Percentiles rank a stretch among this genome's conserved stretches.
These are phyloP conservation scores for Rostratula benghalensis DNA, from an alignment of 2,113 vertebrate genomes.

Conservation along the genomic window DNA sequence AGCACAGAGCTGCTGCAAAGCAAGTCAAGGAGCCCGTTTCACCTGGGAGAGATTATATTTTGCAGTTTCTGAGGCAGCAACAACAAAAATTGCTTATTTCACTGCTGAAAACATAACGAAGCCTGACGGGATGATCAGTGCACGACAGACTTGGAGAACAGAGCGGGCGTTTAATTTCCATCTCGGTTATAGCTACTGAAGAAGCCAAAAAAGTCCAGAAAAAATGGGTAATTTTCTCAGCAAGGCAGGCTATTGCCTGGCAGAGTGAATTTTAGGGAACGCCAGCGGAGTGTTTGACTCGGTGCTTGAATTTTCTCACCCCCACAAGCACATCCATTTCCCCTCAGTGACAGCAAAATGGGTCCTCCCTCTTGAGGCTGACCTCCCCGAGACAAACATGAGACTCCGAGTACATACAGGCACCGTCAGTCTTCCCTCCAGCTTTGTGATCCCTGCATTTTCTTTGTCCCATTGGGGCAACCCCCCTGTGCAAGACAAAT, in stretches of 20 bases:
- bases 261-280: background rate
- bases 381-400: background rate
- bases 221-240: background rate
- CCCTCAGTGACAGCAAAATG: slow-evolving; percentile 24
- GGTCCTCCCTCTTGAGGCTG: slow-evolving; percentile 20
- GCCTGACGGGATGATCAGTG: background rate
- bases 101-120: background rate
- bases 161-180: background rate
- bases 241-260: background rate
- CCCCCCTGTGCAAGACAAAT: background rate
- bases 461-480: background rate
- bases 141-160: background rate
- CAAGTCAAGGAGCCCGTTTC: background rate
- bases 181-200: background rate
- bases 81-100: background rate
- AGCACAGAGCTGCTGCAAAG: background rate
- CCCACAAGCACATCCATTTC: background rate
- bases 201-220: background rate
- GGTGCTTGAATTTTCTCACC: background rate
- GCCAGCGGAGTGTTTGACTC: background rate
- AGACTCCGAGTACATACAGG: background rate
- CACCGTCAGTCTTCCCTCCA: background rate
- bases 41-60: background rate
- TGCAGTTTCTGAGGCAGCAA: background rate
- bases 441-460: slow-evolving; percentile 8